Percentiles rank a stretch among this genome's conserved stretches.
phyloP scores from a whole-genome alignment of 2,113 vertebrate species.

The Thalassoma bifasciatum region DNA sequence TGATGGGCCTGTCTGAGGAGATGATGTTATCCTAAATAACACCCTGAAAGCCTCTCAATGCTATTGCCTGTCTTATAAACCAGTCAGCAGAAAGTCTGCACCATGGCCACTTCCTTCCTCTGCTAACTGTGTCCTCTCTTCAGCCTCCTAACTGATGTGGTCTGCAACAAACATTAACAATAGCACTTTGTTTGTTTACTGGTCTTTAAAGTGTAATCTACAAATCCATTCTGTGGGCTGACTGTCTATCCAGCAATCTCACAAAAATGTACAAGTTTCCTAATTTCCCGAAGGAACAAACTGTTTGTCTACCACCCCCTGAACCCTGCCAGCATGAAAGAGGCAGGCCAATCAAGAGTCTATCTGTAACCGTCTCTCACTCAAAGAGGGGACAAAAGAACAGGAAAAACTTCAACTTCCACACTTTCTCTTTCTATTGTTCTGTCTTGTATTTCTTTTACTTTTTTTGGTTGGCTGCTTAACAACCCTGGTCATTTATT shows the following conservation, averaged over 20 bases:
- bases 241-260: slow-evolving; percentile 22
- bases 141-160: slow-evolving; percentile 20
- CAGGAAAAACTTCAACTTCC: slow-evolving; percentile 29
- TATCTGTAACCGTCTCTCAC: background rate
- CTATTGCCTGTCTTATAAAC: background rate
- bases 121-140: slow-evolving; percentile 33
- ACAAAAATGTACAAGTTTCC: slow-evolving; percentile 57
- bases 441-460: slow-evolving; percentile 53
- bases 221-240: slow-evolving; percentile 22
- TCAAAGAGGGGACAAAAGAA: slow-evolving; percentile 33
- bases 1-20: background rate
- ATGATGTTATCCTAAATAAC: background rate
- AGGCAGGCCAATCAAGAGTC: slow-evolving; percentile 17
- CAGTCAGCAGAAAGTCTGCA: slow-evolving; percentile 49
- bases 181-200: slow-evolving; percentile 53
- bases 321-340: slow-evolving; percentile 38
- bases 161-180: slow-evolving; percentile 43
- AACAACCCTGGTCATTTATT: slow-evolving; percentile 48
- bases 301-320: too few relatives aligned
- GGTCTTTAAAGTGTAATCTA: slow-evolving; percentile 45
- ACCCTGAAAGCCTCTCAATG: background rate
- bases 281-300: slow-evolving; percentile 38
- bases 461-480: slow-evolving; percentile 13
- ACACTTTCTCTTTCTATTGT: slow-evolving; percentile 67
- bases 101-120: slow-evolving; percentile 52